These are phyloP conservation scores for Vicugna pacos DNA, from an alignment of 2,113 vertebrate species.

Conservation along the genomic window DNA sequence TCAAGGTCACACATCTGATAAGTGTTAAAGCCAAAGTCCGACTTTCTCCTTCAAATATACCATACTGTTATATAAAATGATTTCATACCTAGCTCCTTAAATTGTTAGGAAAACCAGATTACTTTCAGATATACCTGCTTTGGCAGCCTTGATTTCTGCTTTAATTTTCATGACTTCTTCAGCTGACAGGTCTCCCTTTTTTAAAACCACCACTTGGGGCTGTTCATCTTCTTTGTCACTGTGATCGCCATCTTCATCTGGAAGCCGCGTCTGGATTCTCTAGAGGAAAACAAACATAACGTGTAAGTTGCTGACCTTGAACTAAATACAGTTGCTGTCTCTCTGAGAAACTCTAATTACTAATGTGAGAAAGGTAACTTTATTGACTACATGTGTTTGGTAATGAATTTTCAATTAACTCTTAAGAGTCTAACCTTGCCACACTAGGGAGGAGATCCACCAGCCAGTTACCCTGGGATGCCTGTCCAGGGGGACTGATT, in stretches of 20 bases:
- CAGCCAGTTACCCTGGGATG: too few relatives aligned
- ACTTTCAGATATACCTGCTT: slow-evolving; percentile 82
- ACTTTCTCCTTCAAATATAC: not conserved
- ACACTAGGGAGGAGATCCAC: not conserved
- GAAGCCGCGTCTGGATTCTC: slow-evolving; percentile 90
- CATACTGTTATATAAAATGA: not conserved
- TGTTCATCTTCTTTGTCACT: slow-evolving; percentile 96
- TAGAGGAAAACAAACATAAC: slow-evolving; percentile 72
- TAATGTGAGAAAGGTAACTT: not conserved
- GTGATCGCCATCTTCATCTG: slow-evolving; percentile 89
- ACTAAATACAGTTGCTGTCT: not conserved
- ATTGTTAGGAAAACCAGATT: not conserved
- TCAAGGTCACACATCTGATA: not conserved
- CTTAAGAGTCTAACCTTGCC: not conserved
- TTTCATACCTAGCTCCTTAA: not conserved
- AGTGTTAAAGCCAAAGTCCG: not conserved
- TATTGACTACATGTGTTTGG: not conserved
- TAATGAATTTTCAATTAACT: slow-evolving; percentile 32
- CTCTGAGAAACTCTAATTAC: not conserved
- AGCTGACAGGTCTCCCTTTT: slow-evolving; percentile 92
- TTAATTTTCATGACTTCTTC: slow-evolving; percentile 95
- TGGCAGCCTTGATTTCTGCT: slow-evolving; percentile 84
- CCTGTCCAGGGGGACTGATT: not conserved
- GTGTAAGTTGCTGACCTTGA: not conserved
- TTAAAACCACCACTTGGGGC: slow-evolving; percentile 95